These are phyloP conservation scores for Tonatia bakeri DNA, from an alignment of 2,113 vertebrate species.

Conservation along the genomic window DNA sequence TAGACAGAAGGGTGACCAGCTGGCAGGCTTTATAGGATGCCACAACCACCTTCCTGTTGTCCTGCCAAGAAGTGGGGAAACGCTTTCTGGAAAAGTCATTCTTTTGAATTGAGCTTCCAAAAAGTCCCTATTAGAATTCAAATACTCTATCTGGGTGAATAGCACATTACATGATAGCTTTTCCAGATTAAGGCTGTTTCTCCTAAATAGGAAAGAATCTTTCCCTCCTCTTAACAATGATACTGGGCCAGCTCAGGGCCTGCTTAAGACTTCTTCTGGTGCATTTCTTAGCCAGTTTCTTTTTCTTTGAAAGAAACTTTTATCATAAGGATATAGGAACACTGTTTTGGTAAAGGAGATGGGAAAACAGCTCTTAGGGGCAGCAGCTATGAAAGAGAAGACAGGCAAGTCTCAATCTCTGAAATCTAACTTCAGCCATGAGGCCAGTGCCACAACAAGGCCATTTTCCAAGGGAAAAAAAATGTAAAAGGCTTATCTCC, in stretches of 20 bases:
- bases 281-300: neutral
- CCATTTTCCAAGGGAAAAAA: slow-evolving; percentile 9
- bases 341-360: neutral
- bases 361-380: neutral
- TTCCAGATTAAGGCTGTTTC: neutral
- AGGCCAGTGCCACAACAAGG: slow-evolving; percentile 33
- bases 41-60: neutral
- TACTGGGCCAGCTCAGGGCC: neutral
- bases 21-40: neutral
- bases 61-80: neutral
- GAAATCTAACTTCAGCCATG: slow-evolving; percentile 15
- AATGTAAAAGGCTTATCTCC: slow-evolving; percentile 21
- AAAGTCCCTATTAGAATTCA: neutral
- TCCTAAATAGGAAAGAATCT: neutral
- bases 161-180: neutral
- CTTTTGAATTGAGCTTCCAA: neutral
- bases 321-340: neutral
- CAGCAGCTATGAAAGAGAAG: neutral
- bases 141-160: neutral
- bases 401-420: neutral
- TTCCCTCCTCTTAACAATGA: neutral
- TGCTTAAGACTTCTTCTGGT: neutral
- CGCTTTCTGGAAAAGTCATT: slow-evolving; percentile 22
- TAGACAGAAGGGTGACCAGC: neutral
- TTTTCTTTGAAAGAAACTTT: neutral